Conservation (phyloP, 2,797 vertebrate species). For the Todus mexicanus region DNA sequence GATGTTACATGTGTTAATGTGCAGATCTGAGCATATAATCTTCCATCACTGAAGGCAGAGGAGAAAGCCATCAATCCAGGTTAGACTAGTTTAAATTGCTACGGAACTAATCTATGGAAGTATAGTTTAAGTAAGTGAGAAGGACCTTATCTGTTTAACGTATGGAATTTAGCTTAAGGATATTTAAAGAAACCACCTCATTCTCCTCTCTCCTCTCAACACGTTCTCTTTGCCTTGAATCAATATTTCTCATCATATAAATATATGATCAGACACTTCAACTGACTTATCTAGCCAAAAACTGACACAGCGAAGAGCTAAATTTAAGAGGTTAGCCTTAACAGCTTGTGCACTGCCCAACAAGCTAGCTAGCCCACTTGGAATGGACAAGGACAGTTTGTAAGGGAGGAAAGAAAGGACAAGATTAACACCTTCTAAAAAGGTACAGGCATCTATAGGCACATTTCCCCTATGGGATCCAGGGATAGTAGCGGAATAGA, state of each 20-base stretch:
- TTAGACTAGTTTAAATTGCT: neutral
- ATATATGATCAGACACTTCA: neutral
- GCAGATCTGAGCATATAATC: neutral
- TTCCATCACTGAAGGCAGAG: neutral
- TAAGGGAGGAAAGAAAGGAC: neutral
- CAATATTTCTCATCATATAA: neutral
- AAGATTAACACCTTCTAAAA: neutral
- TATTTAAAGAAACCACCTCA: neutral
- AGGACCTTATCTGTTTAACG: neutral
- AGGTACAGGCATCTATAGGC: neutral
- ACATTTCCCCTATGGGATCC: neutral
- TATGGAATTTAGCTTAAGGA: neutral
- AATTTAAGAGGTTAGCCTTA: neutral
- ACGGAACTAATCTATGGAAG: neutral
- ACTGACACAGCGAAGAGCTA: too few relatives aligned
- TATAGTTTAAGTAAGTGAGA: neutral
- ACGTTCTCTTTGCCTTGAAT: neutral
- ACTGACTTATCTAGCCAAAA: neutral
- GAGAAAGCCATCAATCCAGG: neutral
- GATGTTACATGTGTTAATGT: neutral
- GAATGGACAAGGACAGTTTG: neutral
- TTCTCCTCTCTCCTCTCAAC: neutral
- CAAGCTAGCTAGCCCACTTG: neutral
- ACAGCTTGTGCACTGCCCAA: neutral
- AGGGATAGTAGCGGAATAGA: neutral